Base-by-base conservation (phyloP, 2,888 invertebrate genomes). In the Sinelater perroti region DNA sequence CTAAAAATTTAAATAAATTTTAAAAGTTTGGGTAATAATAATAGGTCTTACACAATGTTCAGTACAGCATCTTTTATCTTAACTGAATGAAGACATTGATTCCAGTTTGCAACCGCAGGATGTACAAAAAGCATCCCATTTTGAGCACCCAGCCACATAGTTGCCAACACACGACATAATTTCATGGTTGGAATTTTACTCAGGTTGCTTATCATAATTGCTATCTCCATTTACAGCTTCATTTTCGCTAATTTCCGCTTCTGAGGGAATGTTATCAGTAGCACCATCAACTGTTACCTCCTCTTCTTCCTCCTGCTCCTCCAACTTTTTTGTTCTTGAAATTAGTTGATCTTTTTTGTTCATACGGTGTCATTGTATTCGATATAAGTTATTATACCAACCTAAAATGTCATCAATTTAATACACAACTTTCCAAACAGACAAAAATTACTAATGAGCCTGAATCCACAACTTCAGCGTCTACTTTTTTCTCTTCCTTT, bases 81-180 rank as follows among this genome's bases (percentile, higher is more conserved):
- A 61, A 93, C 87, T 57, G 89, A 87, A 76, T 92, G 90, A 68
- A 95, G 71, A 75, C 97, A 96, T 71, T 91, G 88, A 70, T 91
- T 89, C 90, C 97, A 97, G 72, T 95, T 90, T 0, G 91, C 88
- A 36, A 97, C 91, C 28, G 97, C 90, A 17, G 98, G 98, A 80
- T 99, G 97, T 47, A 99, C 91, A 76, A 93, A 97, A 46, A 99
- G 84, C 76, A 91, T 91, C 60, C 98, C 97, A 76, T 91, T 94
- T 79, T 98, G 97, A 61, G 95, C 93, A 31, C 99, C 99, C 63
- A 99, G 83, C 99, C 99, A 99, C 92, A 99, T 96, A n/a, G 98
- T 99, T 0, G 98, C 95, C 75, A 95, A 86, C 3, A 95, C 88
- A 56, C 95, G 91, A 92, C 89, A 95, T 92, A 72, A 86, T 80